Evolutionary conservation across 2,113 vertebrate genomes (phyloP).

Genomic region (mouse (Mus musculus)): GRCm39 chr4:152727501-152728000

Average conservation of each 20-base stretch:
- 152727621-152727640: background rate
- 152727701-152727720: background rate
- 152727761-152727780: accelerated
- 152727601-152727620: background rate
- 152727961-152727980: accelerated
- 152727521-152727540: background rate
- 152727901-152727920: background rate
- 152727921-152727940: accelerated
- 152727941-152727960: accelerated
- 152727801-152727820: accelerated
- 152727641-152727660: background rate
- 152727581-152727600: background rate
- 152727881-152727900: background rate
- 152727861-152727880: accelerated
- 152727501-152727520: background rate
- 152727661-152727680: background rate
- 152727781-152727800: background rate
- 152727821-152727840: background rate
- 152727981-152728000: accelerated
- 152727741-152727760: background rate
- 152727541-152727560: too few species aligned
- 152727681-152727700: background rate
- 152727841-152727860: background rate
- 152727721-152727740: background rate
- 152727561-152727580: background rate